Evolutionary conservation across 2,888 invertebrate species (phyloP).

Genomic region (Heteropelma amictum): DNA sequence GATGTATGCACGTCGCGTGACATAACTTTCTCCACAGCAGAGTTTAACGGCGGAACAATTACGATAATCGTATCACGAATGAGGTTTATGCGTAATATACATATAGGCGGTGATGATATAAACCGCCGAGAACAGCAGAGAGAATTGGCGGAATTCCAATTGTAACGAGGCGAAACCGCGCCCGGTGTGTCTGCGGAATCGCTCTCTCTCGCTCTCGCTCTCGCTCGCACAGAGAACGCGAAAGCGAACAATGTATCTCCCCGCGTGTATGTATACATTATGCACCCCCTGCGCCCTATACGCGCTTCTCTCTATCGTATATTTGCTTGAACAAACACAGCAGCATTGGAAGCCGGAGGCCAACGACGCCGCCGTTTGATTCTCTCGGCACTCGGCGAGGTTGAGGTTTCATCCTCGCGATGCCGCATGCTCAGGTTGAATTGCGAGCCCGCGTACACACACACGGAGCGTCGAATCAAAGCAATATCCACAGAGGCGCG

Average conservation of each 20-base stretch:
- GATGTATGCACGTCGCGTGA: too few species aligned
- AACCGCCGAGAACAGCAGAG: background rate
- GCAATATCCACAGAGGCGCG: slow-evolving; percentile 17
- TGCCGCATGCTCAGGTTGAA: slow-evolving; percentile 16
- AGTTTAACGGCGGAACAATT: background rate
- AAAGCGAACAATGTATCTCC: too few species aligned
- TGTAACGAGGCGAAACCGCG: slow-evolving; percentile 58
- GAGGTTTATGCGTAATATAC: slow-evolving; percentile 5
- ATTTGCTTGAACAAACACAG: slow-evolving; percentile 54
- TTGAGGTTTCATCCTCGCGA: slow-evolving; percentile 54
- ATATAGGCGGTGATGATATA: background rate
- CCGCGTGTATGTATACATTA: background rate
- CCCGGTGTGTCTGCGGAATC: slow-evolving; percentile 55
- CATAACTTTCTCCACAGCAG: background rate
- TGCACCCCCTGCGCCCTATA: slow-evolving; percentile 21
- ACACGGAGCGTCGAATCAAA: slow-evolving; percentile 40
- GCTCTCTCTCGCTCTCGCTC: too few species aligned
- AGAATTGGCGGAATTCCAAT: slow-evolving; percentile 58
- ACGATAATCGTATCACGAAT: slow-evolving; percentile 24
- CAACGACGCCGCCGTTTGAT: slow-evolving; percentile 19
- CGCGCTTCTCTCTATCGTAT: too few species aligned
- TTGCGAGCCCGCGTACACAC: background rate
- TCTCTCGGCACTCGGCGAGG: slow-evolving; percentile 31
- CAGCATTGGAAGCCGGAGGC: slow-evolving; percentile 31
- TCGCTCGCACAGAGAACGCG: too few species aligned